Conservation (phyloP, 2,888 invertebrate genomes). For the Cistogaster globosa region DNA sequence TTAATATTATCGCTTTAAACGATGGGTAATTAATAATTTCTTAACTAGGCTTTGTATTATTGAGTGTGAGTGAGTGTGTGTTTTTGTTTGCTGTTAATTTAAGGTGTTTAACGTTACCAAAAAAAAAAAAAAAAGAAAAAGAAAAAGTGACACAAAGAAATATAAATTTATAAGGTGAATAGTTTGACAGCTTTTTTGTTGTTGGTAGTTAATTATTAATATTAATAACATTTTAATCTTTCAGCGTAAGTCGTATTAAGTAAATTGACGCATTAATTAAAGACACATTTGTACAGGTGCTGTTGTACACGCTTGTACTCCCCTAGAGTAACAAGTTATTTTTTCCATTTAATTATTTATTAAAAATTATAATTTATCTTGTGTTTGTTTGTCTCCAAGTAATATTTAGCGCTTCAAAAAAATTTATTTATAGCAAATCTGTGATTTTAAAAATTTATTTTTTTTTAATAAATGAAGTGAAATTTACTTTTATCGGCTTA, state of each 20-base stretch:
- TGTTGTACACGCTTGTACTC: not conserved
- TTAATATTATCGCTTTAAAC: conserved; percentile 25
- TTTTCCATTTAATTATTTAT: too few species aligned
- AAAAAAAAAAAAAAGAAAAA: not conserved
- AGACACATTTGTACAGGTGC: conserved; percentile 3
- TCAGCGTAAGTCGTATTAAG: not conserved
- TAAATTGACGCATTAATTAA: conserved; percentile 16
- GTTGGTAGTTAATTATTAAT: conserved; percentile 44
- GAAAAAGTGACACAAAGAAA: conserved; percentile 8
- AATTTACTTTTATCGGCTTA: too few species aligned
- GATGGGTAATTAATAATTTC: conserved; percentile 58
- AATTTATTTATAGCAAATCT: too few species aligned
- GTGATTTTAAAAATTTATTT: too few species aligned
- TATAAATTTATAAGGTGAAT: conserved; percentile 46
- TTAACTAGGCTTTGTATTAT: conserved; percentile 37
- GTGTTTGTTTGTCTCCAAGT: too few species aligned
- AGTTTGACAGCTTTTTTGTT: conserved; percentile 44
- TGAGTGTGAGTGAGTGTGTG: too few species aligned
- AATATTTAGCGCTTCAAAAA: too few species aligned
- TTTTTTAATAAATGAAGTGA: too few species aligned
- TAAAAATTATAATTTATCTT: too few species aligned
- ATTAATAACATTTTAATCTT: conserved; percentile 50
- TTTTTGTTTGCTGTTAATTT: conserved; percentile 45
- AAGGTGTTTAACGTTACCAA: conserved; percentile 51
- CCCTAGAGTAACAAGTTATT: too few species aligned